Evolutionary conservation across 1,140 invertebrate species (phyloP).

Genomic region (Rhopalosiphum maidis): DNA sequence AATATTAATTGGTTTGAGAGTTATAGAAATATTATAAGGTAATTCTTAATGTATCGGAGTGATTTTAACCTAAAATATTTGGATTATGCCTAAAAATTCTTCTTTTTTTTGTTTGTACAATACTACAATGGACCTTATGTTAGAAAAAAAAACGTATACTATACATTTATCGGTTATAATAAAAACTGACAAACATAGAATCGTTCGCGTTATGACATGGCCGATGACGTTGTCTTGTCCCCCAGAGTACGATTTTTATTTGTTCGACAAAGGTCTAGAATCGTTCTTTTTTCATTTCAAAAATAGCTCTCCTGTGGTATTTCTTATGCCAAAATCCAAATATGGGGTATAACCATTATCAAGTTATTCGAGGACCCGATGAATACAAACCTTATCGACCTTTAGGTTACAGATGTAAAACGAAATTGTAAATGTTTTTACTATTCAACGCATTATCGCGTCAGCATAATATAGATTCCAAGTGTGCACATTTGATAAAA

Average conservation of each 20-base stretch:
- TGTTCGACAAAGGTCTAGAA: neutral
- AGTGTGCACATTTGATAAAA: neutral
- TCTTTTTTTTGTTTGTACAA: no score
- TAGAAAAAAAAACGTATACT: neutral
- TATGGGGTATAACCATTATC: neutral
- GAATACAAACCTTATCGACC: neutral
- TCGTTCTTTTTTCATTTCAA: neutral
- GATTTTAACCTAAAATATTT: no score
- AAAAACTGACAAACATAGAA: neutral
- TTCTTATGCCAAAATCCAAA: neutral
- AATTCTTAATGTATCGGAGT: no score
- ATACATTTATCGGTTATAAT: neutral
- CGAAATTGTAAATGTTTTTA: neutral
- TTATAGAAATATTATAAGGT: no score
- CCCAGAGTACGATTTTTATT: conserved; percentile 21
- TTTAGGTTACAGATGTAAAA: neutral
- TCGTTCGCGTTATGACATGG: neutral
- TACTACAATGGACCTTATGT: no score
- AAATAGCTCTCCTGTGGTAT: neutral
- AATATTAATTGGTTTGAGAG: no score
- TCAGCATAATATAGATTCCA: neutral
- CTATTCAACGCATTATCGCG: neutral
- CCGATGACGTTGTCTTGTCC: neutral
- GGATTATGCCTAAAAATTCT: no score
- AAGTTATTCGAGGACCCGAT: neutral